These are phyloP conservation scores for Otocyon megalotis DNA, from an alignment of 2,113 vertebrate genomes.

Conservation along the genomic window DNA sequence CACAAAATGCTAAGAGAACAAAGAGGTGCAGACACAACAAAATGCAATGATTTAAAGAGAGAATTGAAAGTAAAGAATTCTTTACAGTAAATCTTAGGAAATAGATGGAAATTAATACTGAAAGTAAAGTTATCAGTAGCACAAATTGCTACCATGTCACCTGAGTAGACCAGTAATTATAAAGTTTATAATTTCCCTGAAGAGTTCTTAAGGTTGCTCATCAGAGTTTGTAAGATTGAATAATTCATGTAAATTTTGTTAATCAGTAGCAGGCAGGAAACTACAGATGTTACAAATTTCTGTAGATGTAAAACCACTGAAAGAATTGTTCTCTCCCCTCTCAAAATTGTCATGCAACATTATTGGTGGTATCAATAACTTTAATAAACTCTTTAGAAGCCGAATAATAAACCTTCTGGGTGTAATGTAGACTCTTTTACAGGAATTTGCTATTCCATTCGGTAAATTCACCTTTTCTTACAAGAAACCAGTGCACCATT, in stretches of 20 bases:
- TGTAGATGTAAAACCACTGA: neutral
- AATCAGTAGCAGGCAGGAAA: neutral
- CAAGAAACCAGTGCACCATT: neutral
- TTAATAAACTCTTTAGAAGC: neutral
- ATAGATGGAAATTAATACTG: constrained; percentile 26
- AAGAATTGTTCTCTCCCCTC: neutral
- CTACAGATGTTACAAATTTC: neutral
- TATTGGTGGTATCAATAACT: neutral
- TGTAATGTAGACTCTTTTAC: neutral
- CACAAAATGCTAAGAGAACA: neutral
- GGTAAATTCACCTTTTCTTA: neutral
- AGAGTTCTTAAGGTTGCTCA: neutral
- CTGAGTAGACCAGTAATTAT: neutral
- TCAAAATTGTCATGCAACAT: neutral
- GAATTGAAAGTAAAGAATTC: neutral
- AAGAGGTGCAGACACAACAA: neutral
- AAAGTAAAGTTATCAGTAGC: neutral
- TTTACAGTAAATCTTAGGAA: constrained; percentile 35
- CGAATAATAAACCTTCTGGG: neutral
- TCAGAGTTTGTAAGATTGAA: neutral
- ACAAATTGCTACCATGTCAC: neutral
- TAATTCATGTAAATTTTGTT: neutral
- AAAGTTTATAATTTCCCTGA: neutral
- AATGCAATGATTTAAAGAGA: neutral
- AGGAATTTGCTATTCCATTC: neutral